Conservation (phyloP, 1,140 invertebrate species). For the Thaumatotibia leucotreta region DNA sequence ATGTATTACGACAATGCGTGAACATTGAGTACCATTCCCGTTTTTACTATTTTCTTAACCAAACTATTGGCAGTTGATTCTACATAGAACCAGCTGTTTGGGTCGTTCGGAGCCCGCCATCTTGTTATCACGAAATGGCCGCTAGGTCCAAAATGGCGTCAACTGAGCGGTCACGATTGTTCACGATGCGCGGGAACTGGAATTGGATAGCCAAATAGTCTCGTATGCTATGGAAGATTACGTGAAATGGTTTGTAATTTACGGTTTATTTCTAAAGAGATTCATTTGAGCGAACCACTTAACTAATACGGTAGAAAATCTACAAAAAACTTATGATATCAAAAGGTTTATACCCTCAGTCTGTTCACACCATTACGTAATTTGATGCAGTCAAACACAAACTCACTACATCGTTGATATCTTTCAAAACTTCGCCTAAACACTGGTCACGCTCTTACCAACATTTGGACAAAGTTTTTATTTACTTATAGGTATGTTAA, state of each 20-base stretch:
- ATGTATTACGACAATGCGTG: conserved; percentile 52
- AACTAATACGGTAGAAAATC: not conserved
- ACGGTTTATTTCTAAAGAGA: conserved; percentile 19
- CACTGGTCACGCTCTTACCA: conserved; percentile 9
- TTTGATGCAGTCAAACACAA: not conserved
- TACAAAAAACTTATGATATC: not conserved
- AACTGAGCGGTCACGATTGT: conserved; percentile 27
- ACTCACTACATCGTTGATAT: not conserved
- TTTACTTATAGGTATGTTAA: not conserved
- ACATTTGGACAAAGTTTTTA: not conserved
- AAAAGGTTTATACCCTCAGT: not conserved
- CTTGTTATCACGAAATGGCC: conserved; percentile 35
- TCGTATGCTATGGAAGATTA: conserved; percentile 44
- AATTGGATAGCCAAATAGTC: conserved; percentile 35
- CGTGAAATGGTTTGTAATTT: conserved; percentile 27
- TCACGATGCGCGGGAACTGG: conserved; percentile 25
- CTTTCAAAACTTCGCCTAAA: not conserved
- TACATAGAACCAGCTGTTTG: conserved; percentile 50
- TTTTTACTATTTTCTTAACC: conserved; percentile 37
- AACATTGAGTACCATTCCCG: conserved; percentile 54
- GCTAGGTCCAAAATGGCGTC: conserved; percentile 36
- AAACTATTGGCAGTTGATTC: conserved; percentile 54
- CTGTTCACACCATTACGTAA: not conserved
- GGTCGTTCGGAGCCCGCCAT: conserved; percentile 55
- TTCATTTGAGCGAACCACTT: conserved; percentile 26